These are phyloP conservation scores for Phoebastria nigripes DNA, from an alignment of 2,797 vertebrate genomes.

Conservation along the genomic window DNA sequence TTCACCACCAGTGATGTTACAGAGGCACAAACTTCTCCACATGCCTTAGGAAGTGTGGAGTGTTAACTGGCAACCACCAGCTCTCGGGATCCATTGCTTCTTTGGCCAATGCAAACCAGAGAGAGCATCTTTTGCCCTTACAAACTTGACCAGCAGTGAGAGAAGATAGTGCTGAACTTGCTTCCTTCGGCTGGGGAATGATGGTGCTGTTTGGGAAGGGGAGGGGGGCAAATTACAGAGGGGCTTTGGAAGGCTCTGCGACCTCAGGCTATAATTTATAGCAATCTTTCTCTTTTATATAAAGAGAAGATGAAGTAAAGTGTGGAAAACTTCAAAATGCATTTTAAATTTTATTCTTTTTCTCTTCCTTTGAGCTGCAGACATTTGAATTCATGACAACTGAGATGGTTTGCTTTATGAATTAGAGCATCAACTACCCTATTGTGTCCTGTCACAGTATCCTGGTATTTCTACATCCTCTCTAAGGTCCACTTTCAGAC, in stretches of 20 bases:
- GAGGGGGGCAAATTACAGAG: not conserved
- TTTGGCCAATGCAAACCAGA: not conserved
- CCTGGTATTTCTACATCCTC: constrained; percentile 26
- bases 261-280: not conserved
- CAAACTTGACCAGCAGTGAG: not conserved
- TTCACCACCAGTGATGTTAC: not conserved
- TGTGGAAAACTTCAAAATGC: not conserved
- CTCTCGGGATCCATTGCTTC: not conserved
- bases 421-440: constrained; percentile 15
- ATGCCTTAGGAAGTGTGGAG: not conserved
- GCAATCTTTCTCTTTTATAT: not conserved
- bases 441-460: constrained; percentile 14
- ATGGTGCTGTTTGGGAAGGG: not conserved
- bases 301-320: not conserved
- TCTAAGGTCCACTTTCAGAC: constrained; percentile 16
- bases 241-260: not conserved
- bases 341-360: constrained; percentile 9
- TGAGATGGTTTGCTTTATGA: not conserved
- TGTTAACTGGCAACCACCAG: not conserved
- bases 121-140: not conserved
- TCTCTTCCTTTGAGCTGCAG: not conserved
- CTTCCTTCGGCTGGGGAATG: not conserved
- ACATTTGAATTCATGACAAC: not conserved
- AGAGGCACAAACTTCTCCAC: rapidly evolving
- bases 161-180: not conserved